Conservation (phyloP, 2,888 invertebrate species). For the Luperina nickerlii region DNA sequence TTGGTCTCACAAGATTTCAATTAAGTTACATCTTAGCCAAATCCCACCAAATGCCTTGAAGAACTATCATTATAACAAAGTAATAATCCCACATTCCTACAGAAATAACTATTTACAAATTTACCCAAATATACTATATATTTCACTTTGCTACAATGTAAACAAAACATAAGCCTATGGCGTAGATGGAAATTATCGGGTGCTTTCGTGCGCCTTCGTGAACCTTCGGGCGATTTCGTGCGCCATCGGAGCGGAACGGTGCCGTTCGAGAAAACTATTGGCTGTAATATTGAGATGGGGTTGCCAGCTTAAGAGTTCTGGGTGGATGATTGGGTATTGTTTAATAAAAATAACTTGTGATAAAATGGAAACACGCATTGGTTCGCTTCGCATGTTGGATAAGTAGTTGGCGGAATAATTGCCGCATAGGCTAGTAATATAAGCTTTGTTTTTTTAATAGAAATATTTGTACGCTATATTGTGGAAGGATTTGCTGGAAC, state of each 20-base stretch:
- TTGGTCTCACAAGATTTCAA: neutral
- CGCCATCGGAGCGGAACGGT: constrained; percentile 56
- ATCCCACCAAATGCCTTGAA: neutral
- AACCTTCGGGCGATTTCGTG: constrained; percentile 62
- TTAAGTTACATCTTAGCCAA: neutral
- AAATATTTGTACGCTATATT: no score
- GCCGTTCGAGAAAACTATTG: constrained; percentile 53
- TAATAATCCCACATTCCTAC: neutral
- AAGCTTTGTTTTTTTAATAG: no score
- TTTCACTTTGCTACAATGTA: constrained; percentile 12
- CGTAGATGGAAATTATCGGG: constrained; percentile 31
- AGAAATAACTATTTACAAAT: constrained; percentile 9
- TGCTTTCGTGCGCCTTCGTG: constrained; percentile 45
- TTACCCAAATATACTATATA: constrained; percentile 14
- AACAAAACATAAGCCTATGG: constrained; percentile 23
- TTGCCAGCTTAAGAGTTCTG: constrained; percentile 33
- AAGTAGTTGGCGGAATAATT: neutral
- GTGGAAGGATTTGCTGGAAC: no score
- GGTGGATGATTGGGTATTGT: constrained; percentile 11
- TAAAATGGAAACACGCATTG: neutral
- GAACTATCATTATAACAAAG: neutral
- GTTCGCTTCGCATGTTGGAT: neutral
- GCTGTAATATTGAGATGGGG: constrained; percentile 31
- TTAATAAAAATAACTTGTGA: constrained; percentile 2
- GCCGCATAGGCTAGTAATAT: neutral